Evolutionary conservation across 2,888 invertebrate genomes (phyloP), one percentile per base, ranked within the genome.

Genomic region (Aphrophora alni): DNA sequence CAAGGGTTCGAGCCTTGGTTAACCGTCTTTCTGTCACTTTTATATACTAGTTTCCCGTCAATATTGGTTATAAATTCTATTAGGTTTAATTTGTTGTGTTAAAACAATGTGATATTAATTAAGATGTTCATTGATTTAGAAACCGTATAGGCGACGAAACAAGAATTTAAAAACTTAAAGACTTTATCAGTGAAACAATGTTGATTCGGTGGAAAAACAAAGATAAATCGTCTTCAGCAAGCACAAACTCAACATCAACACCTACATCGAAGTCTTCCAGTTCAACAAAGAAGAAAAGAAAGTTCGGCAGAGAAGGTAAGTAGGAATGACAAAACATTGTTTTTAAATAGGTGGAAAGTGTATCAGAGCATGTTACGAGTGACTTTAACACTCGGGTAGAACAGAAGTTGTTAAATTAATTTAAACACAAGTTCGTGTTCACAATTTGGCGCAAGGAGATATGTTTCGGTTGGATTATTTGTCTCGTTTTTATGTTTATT

Each of bases 241-340:
- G 73, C 59, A 73, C 77, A 44, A 68, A 77, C 25, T 75, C 82
- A 51, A 78, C 82, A 38, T 72, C 78, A 21, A 77, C 82, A 0
- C 80, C 84, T 59, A 80, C 84, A 44, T 81, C 85, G 33, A 82
- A 83, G 70, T 82, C 82, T 73, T 82, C 83, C 73, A 82, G 84
- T 68, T 84, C 85, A 38, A 85, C 85, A 51, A 95, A 95, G 89
- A 95, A 95, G 90, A 95, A 95, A 88, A 90, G 95, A 85, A 95
- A 95, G 86, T 91, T 90, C 89, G 95, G 95, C 86, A 91, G 95
- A 86, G 95, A 95, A 87, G 95, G 93, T 85, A 83, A 83, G 77
- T 33, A n/a, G 8, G 5, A 33, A 10, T 14, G 44, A 44, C 8
- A 44, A 44, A n/a, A n/a, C n/a, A n/a, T 5, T 59, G 44, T 14